Evolutionary conservation across 2,888 invertebrate genomes (phyloP).

Genomic region (Oscheius sp.): DNA sequence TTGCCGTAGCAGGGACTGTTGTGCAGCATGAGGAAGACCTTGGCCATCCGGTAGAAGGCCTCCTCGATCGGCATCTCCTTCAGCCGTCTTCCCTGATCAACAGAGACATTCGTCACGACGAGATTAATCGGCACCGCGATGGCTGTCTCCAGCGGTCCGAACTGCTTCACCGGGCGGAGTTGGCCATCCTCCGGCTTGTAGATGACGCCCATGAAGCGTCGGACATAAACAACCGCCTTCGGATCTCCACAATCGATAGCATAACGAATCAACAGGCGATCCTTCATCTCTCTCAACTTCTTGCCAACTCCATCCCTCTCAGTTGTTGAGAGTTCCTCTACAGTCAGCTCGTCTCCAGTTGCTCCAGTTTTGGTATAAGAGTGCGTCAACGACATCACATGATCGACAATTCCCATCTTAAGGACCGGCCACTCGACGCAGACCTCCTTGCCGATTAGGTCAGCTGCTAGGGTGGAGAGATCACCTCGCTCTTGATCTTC

Average conservation of each 20-base stretch:
- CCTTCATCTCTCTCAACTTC: conserved; percentile 25
- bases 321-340: conserved; percentile 36
- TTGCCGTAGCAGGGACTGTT: conserved; percentile 37
- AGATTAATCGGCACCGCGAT: conserved; percentile 37
- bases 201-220: conserved; percentile 43
- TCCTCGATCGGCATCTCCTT: conserved; percentile 35
- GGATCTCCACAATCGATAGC: conserved; percentile 42
- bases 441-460: conserved; percentile 80
- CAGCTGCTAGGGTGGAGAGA: conserved; percentile 75
- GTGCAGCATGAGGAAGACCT: conserved; percentile 43
- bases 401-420: conserved; percentile 68
- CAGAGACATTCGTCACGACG: conserved; percentile 42
- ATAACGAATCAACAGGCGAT: conserved; percentile 43
- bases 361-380: no score
- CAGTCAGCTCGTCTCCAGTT: conserved; percentile 28
- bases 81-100: conserved; percentile 35
- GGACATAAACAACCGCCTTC: conserved; percentile 38
- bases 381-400: conserved; percentile 36
- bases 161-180: conserved; percentile 36
- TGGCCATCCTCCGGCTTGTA: conserved; percentile 30
- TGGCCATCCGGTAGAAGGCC: conserved; percentile 37
- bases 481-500: conserved; percentile 41
- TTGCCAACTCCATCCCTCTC: conserved; percentile 28
- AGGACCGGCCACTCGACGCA: conserved; percentile 93
- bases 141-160: conserved; percentile 16